Evolutionary conservation across 2,797 vertebrate genomes (phyloP).

Genomic region (Podarcis lilfordi): DNA sequence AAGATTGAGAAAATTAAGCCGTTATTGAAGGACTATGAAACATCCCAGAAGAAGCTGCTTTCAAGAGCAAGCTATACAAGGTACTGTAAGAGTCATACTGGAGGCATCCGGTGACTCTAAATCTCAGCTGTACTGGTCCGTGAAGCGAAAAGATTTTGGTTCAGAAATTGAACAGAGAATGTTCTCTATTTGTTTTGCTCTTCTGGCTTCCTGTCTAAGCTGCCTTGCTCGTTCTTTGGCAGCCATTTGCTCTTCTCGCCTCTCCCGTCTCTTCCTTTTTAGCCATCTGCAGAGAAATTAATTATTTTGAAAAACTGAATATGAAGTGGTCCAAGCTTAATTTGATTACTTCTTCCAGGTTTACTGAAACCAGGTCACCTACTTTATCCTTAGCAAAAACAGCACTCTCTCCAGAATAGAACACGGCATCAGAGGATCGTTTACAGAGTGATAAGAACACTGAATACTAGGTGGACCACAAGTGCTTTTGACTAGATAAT

Average conservation of each 20-base stretch:
- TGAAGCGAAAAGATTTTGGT: conserved; percentile 83
- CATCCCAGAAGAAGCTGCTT: conserved; percentile 48
- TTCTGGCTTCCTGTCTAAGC: conserved; percentile 87
- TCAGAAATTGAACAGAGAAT: conserved; percentile 82
- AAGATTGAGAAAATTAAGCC: conserved; percentile 40
- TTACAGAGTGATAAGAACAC: neutral
- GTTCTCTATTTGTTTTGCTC: conserved; percentile 83
- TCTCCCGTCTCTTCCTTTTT: conserved; percentile 87
- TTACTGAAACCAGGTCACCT: neutral
- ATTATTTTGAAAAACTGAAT: conserved; percentile 14
- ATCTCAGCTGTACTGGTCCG: conserved; percentile 81
- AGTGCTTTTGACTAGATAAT: neutral
- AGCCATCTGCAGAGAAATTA: conserved; percentile 86
- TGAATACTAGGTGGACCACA: neutral
- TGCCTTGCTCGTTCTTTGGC: conserved; percentile 86
- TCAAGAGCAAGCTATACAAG: conserved; percentile 53
- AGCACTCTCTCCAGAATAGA: neutral
- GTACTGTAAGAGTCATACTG: conserved; percentile 39
- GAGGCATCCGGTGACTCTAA: conserved; percentile 63
- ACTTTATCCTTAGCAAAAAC: neutral
- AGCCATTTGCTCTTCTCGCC: conserved; percentile 84
- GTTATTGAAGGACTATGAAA: conserved; percentile 52
- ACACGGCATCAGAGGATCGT: neutral
- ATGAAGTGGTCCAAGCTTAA: neutral
- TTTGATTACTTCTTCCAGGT: neutral